These are phyloP conservation scores for Zeuzera pyrina DNA, from an alignment of 2,888 invertebrate species.

Conservation along the genomic window DNA sequence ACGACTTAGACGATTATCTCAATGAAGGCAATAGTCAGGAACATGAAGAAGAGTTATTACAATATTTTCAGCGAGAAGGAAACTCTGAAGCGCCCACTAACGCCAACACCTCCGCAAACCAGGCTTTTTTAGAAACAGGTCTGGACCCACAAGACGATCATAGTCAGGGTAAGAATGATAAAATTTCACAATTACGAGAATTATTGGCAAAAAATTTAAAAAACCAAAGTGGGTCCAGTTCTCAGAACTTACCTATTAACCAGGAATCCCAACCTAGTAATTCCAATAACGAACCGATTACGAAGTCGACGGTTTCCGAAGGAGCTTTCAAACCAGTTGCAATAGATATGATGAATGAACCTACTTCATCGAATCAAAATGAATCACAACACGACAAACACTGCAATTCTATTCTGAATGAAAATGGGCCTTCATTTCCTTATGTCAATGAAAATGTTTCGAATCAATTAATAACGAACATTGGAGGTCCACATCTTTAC, in stretches of 20 bases:
- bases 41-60: conserved; percentile 88
- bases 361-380: conserved; percentile 26
- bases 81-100: conserved; percentile 30
- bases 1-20: conserved; percentile 86
- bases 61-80: conserved; percentile 78
- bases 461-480: conserved; percentile 27
- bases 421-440: conserved; percentile 37
- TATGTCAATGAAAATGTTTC: conserved; percentile 30
- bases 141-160: conserved; percentile 65
- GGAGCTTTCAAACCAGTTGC: conserved; percentile 48
- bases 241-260: conserved; percentile 29
- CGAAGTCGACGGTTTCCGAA: conserved; percentile 31
- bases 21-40: conserved; percentile 83
- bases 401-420: conserved; percentile 29
- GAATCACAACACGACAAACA: conserved; percentile 31
- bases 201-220: conserved; percentile 78
- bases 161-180: conserved; percentile 72
- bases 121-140: conserved; percentile 55
- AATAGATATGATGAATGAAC: conserved; percentile 20
- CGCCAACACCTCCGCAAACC: conserved; percentile 18
- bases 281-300: conserved; percentile 32
- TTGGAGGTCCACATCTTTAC: conserved; percentile 36
- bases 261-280: conserved; percentile 30
- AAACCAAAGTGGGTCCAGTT: conserved; percentile 53
- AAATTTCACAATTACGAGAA: conserved; percentile 82